Base-by-base conservation (phyloP, 2,797 vertebrate species). In the Protonibea diacanthus region DNA sequence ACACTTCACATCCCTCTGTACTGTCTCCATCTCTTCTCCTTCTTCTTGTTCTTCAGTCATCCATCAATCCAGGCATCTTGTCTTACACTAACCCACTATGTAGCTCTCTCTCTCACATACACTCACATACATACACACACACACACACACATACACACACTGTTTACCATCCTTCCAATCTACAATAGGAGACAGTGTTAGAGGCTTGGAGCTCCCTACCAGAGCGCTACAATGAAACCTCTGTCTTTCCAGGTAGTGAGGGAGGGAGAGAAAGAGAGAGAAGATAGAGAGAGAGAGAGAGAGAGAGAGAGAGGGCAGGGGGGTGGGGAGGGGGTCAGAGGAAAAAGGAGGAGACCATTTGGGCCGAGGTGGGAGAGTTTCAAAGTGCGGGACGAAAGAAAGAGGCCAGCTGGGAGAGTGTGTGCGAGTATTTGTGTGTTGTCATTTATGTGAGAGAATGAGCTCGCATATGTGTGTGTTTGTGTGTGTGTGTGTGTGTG, bases 101-200 rank as follows among this genome's bases (percentile, higher is more conserved):
- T 71, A 62, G 59, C 76, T 27, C 60, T 7, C 66, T 61, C 70
- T 74, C 27, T 65, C 29, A 33, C 29, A 7, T 6, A 33, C 29
- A 33, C 29, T 6, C 29, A 29, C 6, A 6, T 7, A 7, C 6
- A 33, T 6, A 33, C 6, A 33, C 29, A 60, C 63, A 29, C 59
- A 71, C 71, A 58, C 72, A 40, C 62, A 45, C 70, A 52, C 76
- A 42, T 61, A 66, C 72, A 60, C 66, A 79, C 83, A 27, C 27
- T 47, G 58, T 55, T 73, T 70, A 25, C 78, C 81, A 71, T 83
- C 86, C 69, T 27, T 84, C 75, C 75, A 52, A 20, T 80, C 82
- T 58, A 92, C 91, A 94, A 92, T 90, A 89, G 89, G 60, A 90
- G 86, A 91, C 92, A 86, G 91, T 94, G 92, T 93, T 89, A 61